Percentiles rank a stretch among this genome's conserved stretches.
Conservation (phyloP, 2,797 vertebrate species). For the Loriculus beryllinus region DNA sequence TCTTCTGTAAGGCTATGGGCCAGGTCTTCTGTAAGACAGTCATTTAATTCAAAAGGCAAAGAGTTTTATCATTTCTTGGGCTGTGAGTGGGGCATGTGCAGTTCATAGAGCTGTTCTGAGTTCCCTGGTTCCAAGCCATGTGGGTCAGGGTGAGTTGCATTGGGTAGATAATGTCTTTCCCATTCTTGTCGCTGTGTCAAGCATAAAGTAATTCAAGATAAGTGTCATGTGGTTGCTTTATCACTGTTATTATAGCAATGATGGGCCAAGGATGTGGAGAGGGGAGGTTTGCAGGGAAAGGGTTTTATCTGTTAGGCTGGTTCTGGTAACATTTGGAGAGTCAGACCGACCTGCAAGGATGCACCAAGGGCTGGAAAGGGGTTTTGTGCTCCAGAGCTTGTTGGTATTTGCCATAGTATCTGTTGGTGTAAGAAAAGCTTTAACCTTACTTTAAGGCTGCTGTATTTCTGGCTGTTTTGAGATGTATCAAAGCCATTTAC, state of each 20-base stretch:
- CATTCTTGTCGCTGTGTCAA: background rate
- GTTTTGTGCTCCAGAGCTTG: background rate
- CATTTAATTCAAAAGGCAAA: background rate
- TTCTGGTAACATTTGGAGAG: background rate
- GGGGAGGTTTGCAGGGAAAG: background rate
- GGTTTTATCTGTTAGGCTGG: background rate
- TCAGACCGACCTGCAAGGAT: background rate
- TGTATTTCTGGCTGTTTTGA: background rate
- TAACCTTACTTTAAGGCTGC: background rate
- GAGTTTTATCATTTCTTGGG: background rate
- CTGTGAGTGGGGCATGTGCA: background rate
- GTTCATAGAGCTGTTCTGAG: background rate
- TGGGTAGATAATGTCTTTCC: background rate
- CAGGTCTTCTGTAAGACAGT: rapidly evolving
- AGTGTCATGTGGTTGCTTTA: background rate
- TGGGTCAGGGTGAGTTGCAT: background rate
- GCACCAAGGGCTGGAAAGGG: background rate
- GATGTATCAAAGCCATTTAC: background rate
- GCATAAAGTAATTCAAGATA: background rate
- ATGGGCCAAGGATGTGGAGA: background rate
- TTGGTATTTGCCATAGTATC: rapidly evolving
- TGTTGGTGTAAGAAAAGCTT: background rate
- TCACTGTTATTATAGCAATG: background rate
- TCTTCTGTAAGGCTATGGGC: rapidly evolving
- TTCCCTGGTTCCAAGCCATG: background rate